Conservation (phyloP, 2,888 invertebrate genomes). For the Lissocephala sabroskyi region DNA sequence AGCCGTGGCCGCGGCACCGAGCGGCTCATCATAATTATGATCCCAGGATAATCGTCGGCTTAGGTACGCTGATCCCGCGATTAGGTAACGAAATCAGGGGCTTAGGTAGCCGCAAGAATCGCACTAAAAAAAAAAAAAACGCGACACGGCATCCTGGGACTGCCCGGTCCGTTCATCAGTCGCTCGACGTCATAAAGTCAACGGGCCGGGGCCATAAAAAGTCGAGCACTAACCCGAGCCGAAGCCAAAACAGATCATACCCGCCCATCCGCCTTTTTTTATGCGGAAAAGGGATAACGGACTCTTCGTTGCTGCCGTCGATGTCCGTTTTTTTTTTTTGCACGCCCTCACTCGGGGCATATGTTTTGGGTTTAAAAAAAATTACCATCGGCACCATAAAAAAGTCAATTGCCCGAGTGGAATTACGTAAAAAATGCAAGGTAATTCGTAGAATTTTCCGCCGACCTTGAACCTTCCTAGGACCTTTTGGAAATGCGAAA, state of each 20-base stretch:
- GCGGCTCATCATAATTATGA: slow-evolving; percentile 58
- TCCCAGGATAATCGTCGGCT: slow-evolving; percentile 56
- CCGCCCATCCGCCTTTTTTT: slow-evolving; percentile 21
- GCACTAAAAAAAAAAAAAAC: slow-evolving; percentile 60
- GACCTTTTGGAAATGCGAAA: no score
- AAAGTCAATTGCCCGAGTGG: slow-evolving; percentile 41
- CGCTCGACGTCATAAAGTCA: slow-evolving; percentile 41
- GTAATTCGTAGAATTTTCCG: slow-evolving; percentile 23
- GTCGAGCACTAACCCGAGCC: slow-evolving; percentile 54
- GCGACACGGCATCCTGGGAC: no score
- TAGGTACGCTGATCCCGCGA: slow-evolving; percentile 57
- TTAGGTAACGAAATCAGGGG: slow-evolving; percentile 58
- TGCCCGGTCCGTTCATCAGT: slow-evolving; percentile 3
- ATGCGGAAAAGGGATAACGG: slow-evolving; percentile 52
- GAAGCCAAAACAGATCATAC: slow-evolving; percentile 28
- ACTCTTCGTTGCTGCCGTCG: no score
- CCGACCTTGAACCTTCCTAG: no score
- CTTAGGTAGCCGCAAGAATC: slow-evolving; percentile 61
- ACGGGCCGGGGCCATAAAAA: slow-evolving; percentile 41
- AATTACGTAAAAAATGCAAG: slow-evolving; percentile 56
- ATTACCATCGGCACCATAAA: slow-evolving; percentile 26
- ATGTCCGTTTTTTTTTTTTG: no score
- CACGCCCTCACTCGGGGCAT: slow-evolving; percentile 19
- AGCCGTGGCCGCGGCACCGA: no score
- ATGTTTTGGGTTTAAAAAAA: slow-evolving; percentile 23